phyloP scores from a whole-genome alignment of 2,888 invertebrate species.

The Beris chalybata region DNA sequence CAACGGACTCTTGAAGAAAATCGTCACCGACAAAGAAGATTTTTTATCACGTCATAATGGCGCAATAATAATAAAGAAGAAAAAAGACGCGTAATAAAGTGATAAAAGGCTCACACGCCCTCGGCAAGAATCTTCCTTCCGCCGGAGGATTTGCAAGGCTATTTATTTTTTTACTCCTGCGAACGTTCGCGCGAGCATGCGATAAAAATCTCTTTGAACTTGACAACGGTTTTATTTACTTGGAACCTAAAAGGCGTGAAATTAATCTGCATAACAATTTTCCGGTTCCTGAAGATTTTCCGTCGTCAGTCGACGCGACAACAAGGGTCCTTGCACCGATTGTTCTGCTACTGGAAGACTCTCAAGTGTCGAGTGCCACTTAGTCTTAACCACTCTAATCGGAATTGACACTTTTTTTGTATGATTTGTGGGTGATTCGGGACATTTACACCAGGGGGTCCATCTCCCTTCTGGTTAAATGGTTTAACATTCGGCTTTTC shows the following conservation, averaged over 20 bases:
- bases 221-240: conserved; percentile 25
- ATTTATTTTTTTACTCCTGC: too few relatives aligned
- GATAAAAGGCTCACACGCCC: conserved; percentile 28
- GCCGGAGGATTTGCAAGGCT: conserved; percentile 22
- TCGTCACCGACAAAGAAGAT: neutral
- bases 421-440: too few relatives aligned
- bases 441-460: too few relatives aligned
- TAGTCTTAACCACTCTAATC: neutral
- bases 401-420: conserved; percentile 18
- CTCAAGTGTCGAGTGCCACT: conserved; percentile 17
- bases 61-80: conserved; percentile 18
- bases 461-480: too few relatives aligned
- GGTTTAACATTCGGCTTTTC: too few relatives aligned
- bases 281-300: conserved; percentile 43
- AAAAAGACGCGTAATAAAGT: conserved; percentile 25
- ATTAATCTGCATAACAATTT: conserved; percentile 57
- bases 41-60: conserved; percentile 21
- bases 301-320: neutral
- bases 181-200: conserved; percentile 9
- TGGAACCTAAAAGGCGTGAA: conserved; percentile 54
- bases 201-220: conserved; percentile 30
- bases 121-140: neutral
- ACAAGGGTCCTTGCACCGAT: conserved; percentile 11
- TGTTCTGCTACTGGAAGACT: conserved; percentile 4
- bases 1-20: too few relatives aligned